Conservation (phyloP, 2,888 invertebrate species). For the Cryptops parisi region DNA sequence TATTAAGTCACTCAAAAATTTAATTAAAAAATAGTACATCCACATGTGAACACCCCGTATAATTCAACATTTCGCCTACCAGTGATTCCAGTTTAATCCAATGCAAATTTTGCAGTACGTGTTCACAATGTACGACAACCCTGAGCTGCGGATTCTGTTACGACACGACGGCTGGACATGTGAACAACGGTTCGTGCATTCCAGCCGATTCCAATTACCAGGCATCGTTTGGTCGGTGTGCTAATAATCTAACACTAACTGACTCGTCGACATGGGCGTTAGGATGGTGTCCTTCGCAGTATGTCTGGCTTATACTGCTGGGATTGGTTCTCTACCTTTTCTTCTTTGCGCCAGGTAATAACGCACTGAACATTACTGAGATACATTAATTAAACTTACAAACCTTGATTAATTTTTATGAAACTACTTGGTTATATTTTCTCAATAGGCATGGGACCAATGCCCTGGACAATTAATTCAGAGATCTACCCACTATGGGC, state of each 20-base stretch:
- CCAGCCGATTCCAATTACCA: slow-evolving; percentile 17
- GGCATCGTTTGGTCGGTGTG: slow-evolving; percentile 28
- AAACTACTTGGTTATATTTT: not conserved
- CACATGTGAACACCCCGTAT: too few relatives aligned
- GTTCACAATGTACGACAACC: slow-evolving; percentile 34
- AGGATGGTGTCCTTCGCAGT: slow-evolving; percentile 34
- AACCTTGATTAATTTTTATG: too few relatives aligned
- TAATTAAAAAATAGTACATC: too few relatives aligned
- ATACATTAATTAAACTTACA: too few relatives aligned
- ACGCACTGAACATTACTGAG: too few relatives aligned
- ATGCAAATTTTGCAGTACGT: slow-evolving; percentile 28
- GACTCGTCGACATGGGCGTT: slow-evolving; percentile 29
- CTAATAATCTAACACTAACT: slow-evolving; percentile 18
- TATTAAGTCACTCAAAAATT: too few relatives aligned
- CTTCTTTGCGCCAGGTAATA: slow-evolving; percentile 36
- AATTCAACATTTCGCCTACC: not conserved
- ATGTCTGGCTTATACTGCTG: slow-evolving; percentile 33
- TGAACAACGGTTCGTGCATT: slow-evolving; percentile 29
- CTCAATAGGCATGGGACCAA: slow-evolving; percentile 36
- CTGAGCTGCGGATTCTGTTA: slow-evolving; percentile 37
- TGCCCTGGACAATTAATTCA: slow-evolving; percentile 42
- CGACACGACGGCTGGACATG: not conserved
- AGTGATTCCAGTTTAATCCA: not conserved
- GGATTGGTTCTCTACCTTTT: slow-evolving; percentile 36
- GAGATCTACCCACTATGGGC: slow-evolving; percentile 42